These are phyloP conservation scores for Vireo griseus DNA, from an alignment of 2,797 vertebrate species.

Conservation along the genomic window DNA sequence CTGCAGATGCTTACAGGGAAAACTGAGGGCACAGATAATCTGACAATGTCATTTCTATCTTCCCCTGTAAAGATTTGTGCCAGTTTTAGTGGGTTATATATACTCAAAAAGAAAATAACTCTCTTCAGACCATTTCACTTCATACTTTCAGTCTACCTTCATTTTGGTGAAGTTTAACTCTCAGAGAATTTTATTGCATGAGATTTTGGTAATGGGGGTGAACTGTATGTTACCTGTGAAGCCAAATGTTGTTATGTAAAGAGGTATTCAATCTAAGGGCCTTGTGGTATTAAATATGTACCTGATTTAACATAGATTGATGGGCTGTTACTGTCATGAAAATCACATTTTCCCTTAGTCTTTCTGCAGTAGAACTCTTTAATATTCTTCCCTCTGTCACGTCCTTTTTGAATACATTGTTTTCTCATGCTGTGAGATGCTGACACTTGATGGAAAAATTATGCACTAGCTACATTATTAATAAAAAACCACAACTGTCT, in stretches of 20 bases:
- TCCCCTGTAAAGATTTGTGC: not conserved
- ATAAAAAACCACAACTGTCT: not conserved
- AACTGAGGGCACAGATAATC: not conserved
- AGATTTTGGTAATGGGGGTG: not conserved
- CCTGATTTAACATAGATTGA: not conserved
- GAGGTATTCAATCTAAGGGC: not conserved
- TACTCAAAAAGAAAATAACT: not conserved
- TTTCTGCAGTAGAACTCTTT: not conserved
- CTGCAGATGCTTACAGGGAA: not conserved
- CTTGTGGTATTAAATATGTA: not conserved
- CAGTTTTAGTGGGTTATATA: not conserved
- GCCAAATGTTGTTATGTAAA: not conserved
- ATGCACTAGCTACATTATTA: not conserved
- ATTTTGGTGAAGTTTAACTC: not conserved
- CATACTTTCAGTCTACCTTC: not conserved
- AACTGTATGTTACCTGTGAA: not conserved
- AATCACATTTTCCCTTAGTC: not conserved
- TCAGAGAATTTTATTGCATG: not conserved
- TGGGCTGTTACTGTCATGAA: not conserved
- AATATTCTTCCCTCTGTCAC: not conserved
- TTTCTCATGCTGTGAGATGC: not conserved
- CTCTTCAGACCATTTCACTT: not conserved
- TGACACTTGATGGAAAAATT: constrained; percentile 3
- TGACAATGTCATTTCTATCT: not conserved
- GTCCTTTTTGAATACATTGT: not conserved